Evolutionary conservation across 2,797 vertebrate genomes (phyloP), one percentile per base, ranked within the genome.

Genomic region (Neosilurus mollespiculum): DNA sequence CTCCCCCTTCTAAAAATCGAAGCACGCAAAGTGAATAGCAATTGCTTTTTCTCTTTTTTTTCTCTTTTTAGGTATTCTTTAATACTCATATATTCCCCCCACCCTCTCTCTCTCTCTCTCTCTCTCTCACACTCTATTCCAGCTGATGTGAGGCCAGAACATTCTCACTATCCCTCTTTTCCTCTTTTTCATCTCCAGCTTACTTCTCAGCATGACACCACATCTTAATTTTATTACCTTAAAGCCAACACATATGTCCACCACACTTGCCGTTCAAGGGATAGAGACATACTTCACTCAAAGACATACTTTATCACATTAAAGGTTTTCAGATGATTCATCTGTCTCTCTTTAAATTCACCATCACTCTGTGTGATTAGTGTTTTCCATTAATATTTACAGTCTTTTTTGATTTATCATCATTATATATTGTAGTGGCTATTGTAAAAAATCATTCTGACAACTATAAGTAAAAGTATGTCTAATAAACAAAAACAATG

Each of bases 1-100:
- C 79, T 82, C 70, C 77, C 61, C 56, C 58, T 71, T 15, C 26
- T 26, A 83, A 81, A 80, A 87, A 73, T 56, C 56, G 22, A 61
- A 20, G 71, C 22, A 82, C 77, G 70, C 53, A 66, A 81, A 83
- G 65, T 78, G 79, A 78, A 84, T 86, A 81, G 58, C 72, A 86
- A 72, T 66, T 53, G 24, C 24, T 51, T 67, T 2, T 78, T 43
- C 64, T 16, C 51, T 67, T 1, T 78, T 43, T 71, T 16, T 84
- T 66, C 71, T 69, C 77, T 65, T 73, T 73, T 43, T 9, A 15
- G 62, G 3, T 58, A 43, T 65, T 53, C 53, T 75, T 76, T 81
- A 65, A 67, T 24, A 37, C 71, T 76, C 83, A 30, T 75, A 49
- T 78, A 37, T 64, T 6, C 6, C 37, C 6, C 37, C 6, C 37